phyloP scores from a whole-genome alignment of 2,113 vertebrate genomes.

The Hemiprocne comata region DNA sequence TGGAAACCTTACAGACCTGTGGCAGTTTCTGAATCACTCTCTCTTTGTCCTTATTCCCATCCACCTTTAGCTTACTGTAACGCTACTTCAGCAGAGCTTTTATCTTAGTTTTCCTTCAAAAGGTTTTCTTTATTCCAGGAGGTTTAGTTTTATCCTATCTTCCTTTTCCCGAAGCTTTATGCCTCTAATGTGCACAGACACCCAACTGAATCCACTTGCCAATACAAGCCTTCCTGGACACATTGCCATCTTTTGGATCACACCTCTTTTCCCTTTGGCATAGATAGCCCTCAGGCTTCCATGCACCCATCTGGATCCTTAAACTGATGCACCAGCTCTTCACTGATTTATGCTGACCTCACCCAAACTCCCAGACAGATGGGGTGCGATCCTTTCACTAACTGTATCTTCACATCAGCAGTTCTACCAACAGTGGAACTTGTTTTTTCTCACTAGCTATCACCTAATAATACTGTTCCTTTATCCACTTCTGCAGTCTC shows the following conservation, averaged over 20 bases:
- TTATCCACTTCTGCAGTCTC: background rate
- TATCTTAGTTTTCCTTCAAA: background rate
- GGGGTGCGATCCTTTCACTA: background rate
- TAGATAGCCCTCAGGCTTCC: background rate
- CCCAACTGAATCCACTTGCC: background rate
- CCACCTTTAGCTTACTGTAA: background rate
- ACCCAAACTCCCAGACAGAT: background rate
- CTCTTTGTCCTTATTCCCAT: background rate
- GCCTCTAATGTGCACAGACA: background rate
- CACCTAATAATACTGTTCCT: background rate
- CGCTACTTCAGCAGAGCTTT: background rate
- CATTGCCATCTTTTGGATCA: background rate
- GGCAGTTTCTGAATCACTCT: background rate
- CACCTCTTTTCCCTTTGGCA: background rate
- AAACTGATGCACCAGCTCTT: background rate
- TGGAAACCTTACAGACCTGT: background rate
- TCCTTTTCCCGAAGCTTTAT: background rate
- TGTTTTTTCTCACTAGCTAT: background rate
- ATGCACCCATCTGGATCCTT: background rate
- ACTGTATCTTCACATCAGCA: background rate
- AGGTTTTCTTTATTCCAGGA: background rate
- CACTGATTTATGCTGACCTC: background rate
- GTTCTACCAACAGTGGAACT: background rate
- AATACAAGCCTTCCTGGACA: background rate
- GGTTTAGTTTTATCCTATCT: background rate